Evolutionary conservation across 2,888 invertebrate genomes (phyloP), one percentile per base, ranked within the genome.

Genomic region (Pammene aurita): DNA sequence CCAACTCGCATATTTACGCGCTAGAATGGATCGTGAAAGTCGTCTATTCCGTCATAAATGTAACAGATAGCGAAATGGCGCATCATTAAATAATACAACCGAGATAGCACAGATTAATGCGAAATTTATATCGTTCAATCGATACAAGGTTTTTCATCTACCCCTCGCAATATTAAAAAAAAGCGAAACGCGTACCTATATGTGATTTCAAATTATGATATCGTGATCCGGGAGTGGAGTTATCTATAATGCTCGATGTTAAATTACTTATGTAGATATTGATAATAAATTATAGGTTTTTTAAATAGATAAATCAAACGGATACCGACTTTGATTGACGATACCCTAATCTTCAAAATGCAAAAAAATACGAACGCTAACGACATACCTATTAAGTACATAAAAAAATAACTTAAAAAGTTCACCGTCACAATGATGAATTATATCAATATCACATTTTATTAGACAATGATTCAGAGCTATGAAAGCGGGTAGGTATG

Each of bases 51-150:
- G 76, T 83, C 86, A 84, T 88, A 88, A 90, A 89, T 85, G 88
- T 86, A 85, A 90, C 91, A 91, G 92, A 92, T 90, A 92, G 81
- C 86, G 83, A 84, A 90, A 90, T 80, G 90, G 82, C 86, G 87
- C 85, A 80, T 89, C 92, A 91, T 92, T 92, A 92, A 92, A 92
- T 90, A 90, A 89, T 89, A 91, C 84, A 83, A 83, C 79, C 84
- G 81, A 91, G 92, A 92, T 92, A 92, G 88, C 86, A 78, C 77
- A 89, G 90, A 92, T 92, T 91, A 92, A 92, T 92, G 90, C 81
- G 84, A 80, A 84, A 92, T 91, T 92, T 91, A 87, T 87, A 88
- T 87, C 85, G 82, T 92, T 90, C 77, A 79, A 86, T 87, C 87
- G 89, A 88, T 86, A 82, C 78, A 78, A 76, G 77, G 76, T 78